Evolutionary conservation across 2,888 invertebrate genomes (phyloP), one percentile per base, ranked within the genome.

Genomic region (Bibio marci): DNA sequence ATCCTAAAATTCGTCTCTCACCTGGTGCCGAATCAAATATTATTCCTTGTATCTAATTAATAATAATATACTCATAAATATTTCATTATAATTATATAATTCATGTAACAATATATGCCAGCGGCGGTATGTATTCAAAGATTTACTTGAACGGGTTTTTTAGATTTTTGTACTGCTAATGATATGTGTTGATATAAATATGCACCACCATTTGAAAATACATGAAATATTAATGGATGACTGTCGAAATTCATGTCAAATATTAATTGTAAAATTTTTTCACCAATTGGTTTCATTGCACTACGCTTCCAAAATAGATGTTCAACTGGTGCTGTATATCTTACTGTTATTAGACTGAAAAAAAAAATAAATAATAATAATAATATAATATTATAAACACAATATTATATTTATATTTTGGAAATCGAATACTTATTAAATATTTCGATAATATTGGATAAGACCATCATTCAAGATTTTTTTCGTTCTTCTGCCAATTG

Each of bases 141-240:
- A 39, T 31, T 45, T 49, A 67, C 69, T 57, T 65, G 65, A 30
- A 74, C 55, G 2, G 67, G 66, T 41, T 64, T 65, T 17, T 64
- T 61, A 30, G 63, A 60, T 42, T 65, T 63, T 45, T 66, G 63
- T 47, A 74, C 63, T 7, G 74, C 73, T 42, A 70, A 52, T 27
- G 72, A 71, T 47, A 80, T 71, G 55, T 76, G 73, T 45, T 72
- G 72, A 54, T 80, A 80, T 10, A 80, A 63, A 51, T 72, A 73
- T 4, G 76, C 73, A 14, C 80, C 81, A n/a, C 80, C 76, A 53
- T 81, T 81, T 44, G 80, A 80, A 54, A 81, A 80, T 41, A 76
- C 67, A 50, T 81, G 81, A 53, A 81, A 72, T 44, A 81, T 70
- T 39, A 80, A 66, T 6, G 80, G 80, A 57, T 79, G 77, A 27